Conservation (phyloP, 1,140 invertebrate species). For the Drosophila prosaltans region DNA sequence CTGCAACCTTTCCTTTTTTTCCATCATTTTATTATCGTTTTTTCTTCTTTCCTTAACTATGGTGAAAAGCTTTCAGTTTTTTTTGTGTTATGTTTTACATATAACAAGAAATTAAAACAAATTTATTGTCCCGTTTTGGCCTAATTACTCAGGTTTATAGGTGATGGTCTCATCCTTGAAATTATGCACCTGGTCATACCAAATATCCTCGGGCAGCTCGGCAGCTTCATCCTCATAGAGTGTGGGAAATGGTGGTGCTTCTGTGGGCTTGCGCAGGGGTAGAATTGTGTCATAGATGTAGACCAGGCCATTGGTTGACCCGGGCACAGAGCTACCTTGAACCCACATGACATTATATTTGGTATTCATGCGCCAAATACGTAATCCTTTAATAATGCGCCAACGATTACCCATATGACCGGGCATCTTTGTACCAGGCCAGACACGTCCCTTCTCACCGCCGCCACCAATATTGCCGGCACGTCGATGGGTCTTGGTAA, state of each 20-base stretch:
- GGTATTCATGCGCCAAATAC: slow-evolving; percentile 95
- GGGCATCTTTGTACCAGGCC: slow-evolving; percentile 98
- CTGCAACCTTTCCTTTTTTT: not conserved
- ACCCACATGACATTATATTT: slow-evolving; percentile 97
- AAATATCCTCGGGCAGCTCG: slow-evolving; percentile 83
- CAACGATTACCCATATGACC: slow-evolving; percentile 97
- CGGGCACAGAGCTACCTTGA: slow-evolving; percentile 91
- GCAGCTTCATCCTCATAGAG: slow-evolving; percentile 85
- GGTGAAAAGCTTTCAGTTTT: not conserved
- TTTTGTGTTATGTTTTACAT: not conserved
- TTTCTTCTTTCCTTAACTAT: not conserved
- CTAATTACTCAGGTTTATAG: slow-evolving; percentile 61
- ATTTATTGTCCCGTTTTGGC: not conserved
- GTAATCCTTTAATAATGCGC: slow-evolving; percentile 88
- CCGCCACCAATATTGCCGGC: slow-evolving; percentile 95
- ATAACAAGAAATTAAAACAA: slow-evolving; percentile 3
- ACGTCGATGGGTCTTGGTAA: slow-evolving; percentile 97
- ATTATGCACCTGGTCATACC: slow-evolving; percentile 73
- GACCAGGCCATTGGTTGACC: slow-evolving; percentile 90
- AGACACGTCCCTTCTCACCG: slow-evolving; percentile 92
- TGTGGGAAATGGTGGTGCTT: slow-evolving; percentile 92
- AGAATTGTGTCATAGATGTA: slow-evolving; percentile 92
- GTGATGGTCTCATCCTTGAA: slow-evolving; percentile 77
- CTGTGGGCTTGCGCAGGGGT: slow-evolving; percentile 85
- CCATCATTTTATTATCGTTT: not conserved